phyloP scores from a whole-genome alignment of 2,113 vertebrate genomes.

The Setophaga petechia region DNA sequence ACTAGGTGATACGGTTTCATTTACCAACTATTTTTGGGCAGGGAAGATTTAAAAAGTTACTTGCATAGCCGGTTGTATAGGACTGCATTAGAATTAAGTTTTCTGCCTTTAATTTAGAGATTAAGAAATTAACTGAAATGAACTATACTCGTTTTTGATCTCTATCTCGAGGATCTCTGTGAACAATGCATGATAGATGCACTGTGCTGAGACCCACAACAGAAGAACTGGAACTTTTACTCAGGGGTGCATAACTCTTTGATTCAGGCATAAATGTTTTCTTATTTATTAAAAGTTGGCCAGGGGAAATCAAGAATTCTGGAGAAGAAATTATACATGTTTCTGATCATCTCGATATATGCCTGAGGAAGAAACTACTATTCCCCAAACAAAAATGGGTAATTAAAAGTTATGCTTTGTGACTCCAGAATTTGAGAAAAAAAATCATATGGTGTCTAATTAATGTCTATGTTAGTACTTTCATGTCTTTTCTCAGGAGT shows the following conservation, averaged over 20 bases:
- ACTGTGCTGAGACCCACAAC: background rate
- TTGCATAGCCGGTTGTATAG: background rate
- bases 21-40: background rate
- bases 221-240: conserved; percentile 30
- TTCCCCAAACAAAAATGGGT: background rate
- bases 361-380: conserved; percentile 29
- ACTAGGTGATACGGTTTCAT: background rate
- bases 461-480: conserved; percentile 28
- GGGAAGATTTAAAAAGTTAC: background rate
- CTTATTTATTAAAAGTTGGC: conserved; percentile 23
- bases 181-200: background rate
- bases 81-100: background rate
- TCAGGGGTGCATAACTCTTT: background rate
- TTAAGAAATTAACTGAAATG: background rate
- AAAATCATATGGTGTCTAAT: background rate
- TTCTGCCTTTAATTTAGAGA: background rate
- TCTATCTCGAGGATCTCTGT: background rate
- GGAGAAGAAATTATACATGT: conserved; percentile 6
- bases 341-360: conserved; percentile 19
- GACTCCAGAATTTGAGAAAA: background rate
- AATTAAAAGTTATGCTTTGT: conserved; percentile 31
- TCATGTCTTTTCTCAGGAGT: conserved; percentile 29
- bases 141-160: background rate
- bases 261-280: conserved; percentile 16
- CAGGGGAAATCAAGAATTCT: background rate